These are phyloP conservation scores for Trachelus troglodyta DNA, from an alignment of 2,888 invertebrate species.

Conservation along the genomic window DNA sequence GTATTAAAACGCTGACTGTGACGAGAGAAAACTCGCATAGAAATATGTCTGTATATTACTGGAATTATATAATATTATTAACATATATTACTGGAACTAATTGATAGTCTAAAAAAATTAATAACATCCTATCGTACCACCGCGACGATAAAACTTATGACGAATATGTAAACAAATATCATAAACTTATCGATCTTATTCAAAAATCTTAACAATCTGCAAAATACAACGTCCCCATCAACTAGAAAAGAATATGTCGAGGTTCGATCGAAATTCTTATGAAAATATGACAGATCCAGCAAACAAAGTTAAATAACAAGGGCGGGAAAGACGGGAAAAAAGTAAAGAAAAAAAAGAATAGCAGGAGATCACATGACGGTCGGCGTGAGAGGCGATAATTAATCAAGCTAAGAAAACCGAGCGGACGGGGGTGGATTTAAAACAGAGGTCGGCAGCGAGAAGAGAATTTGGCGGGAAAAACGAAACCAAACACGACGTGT, in stretches of 20 bases:
- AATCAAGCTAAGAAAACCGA: constrained; percentile 60
- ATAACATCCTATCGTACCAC: too few relatives aligned
- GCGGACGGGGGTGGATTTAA: constrained; percentile 40
- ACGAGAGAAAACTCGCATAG: background rate
- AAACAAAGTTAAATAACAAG: background rate
- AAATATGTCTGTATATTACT: background rate
- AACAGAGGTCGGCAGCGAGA: constrained; percentile 35
- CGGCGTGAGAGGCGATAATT: constrained; percentile 46
- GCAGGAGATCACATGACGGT: constrained; percentile 18
- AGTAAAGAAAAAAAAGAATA: constrained; percentile 1
- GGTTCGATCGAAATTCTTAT: background rate
- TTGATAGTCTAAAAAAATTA: background rate
- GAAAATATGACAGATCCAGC: background rate
- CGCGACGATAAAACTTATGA: background rate
- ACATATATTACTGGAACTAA: background rate
- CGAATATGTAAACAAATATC: background rate
- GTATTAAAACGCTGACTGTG: background rate
- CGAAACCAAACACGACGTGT: constrained; percentile 53
- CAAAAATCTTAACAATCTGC: background rate
- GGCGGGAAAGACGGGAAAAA: background rate
- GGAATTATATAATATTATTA: too few relatives aligned
- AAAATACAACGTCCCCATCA: background rate
- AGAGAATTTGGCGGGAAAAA: constrained; percentile 63
- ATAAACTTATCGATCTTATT: background rate
- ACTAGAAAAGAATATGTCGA: background rate